Evolutionary conservation across 2,797 vertebrate genomes (phyloP), one percentile per base, ranked within the genome.

Genomic region (Oreortyx pictus): DNA sequence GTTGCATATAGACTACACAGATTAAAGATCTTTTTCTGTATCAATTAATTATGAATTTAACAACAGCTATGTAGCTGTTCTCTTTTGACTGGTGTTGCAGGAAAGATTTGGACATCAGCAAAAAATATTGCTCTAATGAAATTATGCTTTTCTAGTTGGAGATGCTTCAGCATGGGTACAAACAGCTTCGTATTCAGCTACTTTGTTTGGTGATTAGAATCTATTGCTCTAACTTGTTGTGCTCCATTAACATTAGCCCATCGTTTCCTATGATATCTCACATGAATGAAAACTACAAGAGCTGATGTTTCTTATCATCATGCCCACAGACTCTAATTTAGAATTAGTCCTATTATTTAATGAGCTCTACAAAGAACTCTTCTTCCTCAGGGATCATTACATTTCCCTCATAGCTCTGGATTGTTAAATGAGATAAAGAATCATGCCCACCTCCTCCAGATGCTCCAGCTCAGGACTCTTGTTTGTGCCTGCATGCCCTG

Each of bases 191-290:
- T 5, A 66, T 84, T 61, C 54, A 68, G 43, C 31, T 86, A 13
- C 22, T 81, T 72, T 49, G 29, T 60, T 65, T 88, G 41, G 16
- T 61, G 81, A 92, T 84, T 82, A 90, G 39, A 93, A 84, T 88
- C 78, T 82, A 43, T 46, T 72, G 13, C n/a, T 93, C n/a, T 90
- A 90, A 72, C 68, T 84, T 54, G 33, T 39, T 84, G 60, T 84
- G 33, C 33, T 75, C 31, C 44, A 57, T 88, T 86, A 90, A 74
- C 33, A 52, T 59, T 82, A 66, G 17, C 10, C 31, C 65, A 60
- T 67, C 24, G 12, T 35, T 92, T 90, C 37, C n/a, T 90, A 74
- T 93, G 46, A 86, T 88, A 88, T 23, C 46, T 11, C 33, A 17
- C 29, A 61, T 2, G 11, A 93, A 83, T 46, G 50, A 84, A 82